These are phyloP conservation scores for Oopsacas minuta DNA, from an alignment of 37 sponge, comb jelly and placozoan species.

Conservation along the genomic window DNA sequence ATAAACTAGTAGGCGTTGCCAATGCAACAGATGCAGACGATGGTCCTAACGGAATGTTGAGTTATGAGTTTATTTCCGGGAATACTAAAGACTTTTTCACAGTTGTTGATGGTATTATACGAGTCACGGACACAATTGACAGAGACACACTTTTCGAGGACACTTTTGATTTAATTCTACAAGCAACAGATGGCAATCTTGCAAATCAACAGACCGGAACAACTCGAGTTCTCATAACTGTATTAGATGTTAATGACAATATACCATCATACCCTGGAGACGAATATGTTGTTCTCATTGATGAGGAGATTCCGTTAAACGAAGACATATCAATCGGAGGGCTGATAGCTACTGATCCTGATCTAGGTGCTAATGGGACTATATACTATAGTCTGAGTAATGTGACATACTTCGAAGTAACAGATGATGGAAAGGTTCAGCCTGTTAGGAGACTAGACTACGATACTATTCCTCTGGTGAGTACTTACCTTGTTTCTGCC, in stretches of 20 bases:
- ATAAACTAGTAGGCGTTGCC: slow-evolving; percentile 20
- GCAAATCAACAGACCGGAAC: neutral
- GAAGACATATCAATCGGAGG: neutral
- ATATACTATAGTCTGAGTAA: neutral
- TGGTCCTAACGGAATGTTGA: slow-evolving; percentile 28
- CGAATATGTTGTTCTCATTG: neutral
- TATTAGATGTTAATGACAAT: slow-evolving; percentile 39
- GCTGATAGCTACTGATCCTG: slow-evolving; percentile 18
- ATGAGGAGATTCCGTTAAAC: neutral
- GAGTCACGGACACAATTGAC: neutral
- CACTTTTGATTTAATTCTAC: slow-evolving; percentile 11
- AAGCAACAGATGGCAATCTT: neutral
- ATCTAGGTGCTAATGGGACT: slow-evolving; percentile 9
- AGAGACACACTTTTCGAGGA: neutral
- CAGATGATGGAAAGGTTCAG: neutral
- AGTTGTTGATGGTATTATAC: neutral
- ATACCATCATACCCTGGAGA: neutral
- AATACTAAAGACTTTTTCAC: neutral
- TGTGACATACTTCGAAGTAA: neutral
- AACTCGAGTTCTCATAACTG: neutral
- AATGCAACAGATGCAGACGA: slow-evolving; percentile 43
- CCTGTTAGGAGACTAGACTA: neutral
- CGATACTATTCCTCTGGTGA: neutral
- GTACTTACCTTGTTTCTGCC: too few relatives aligned
- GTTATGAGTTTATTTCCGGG: slow-evolving; percentile 25